Conservation (phyloP, 2,888 invertebrate species). For the Raillietiella orientalis region DNA sequence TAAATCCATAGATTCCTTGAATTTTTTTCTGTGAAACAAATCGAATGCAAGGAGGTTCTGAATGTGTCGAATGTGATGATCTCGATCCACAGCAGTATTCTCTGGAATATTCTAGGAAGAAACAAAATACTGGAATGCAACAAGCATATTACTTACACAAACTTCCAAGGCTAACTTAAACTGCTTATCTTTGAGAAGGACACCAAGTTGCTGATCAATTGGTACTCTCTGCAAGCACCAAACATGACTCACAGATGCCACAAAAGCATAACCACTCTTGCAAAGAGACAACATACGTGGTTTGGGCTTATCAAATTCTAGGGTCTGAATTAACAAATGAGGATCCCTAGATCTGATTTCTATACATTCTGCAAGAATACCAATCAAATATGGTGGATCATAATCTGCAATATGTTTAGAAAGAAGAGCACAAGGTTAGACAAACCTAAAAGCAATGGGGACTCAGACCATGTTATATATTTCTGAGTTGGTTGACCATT, state of each 20-base stretch:
- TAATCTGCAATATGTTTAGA: slow-evolving; percentile 23
- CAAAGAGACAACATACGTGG: slow-evolving; percentile 24
- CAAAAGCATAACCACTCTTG: slow-evolving; percentile 43
- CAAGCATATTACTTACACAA: slow-evolving; percentile 23
- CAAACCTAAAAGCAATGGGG: slow-evolving; percentile 31
- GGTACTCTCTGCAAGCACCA: slow-evolving; percentile 59
- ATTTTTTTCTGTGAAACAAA: slow-evolving; percentile 58
- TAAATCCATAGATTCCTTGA: slow-evolving; percentile 61
- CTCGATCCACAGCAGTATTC: not conserved
- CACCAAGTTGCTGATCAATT: slow-evolving; percentile 45
- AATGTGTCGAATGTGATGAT: slow-evolving; percentile 33
- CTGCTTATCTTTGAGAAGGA: slow-evolving; percentile 54
- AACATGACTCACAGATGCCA: slow-evolving; percentile 54
- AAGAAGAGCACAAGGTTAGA: slow-evolving; percentile 1
- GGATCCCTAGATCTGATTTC: slow-evolving; percentile 63
- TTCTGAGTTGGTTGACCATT: slow-evolving; percentile 29
- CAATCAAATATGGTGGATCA: slow-evolving; percentile 74
- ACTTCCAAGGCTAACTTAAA: slow-evolving; percentile 74
- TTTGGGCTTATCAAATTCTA: slow-evolving; percentile 22
- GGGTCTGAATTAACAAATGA: slow-evolving; percentile 38
- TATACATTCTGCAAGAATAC: slow-evolving; percentile 42
- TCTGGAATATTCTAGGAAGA: slow-evolving; percentile 1
- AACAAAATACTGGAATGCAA: not conserved
- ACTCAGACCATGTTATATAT: slow-evolving; percentile 45
- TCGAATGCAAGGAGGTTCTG: slow-evolving; percentile 67